Conservation (phyloP, 2,888 invertebrate species). For the Clivina fossor region DNA sequence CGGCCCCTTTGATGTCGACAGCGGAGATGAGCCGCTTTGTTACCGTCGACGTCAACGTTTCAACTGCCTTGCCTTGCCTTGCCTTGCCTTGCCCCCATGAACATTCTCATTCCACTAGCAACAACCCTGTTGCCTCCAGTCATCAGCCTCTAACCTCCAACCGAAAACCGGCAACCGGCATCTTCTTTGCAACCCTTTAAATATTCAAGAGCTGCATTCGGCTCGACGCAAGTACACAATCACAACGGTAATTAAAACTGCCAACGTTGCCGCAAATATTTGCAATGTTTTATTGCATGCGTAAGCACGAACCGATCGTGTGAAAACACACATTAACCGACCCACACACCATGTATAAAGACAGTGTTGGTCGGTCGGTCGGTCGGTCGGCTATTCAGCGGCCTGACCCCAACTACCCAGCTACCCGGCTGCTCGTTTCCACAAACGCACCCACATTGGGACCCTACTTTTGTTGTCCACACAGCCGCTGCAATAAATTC, state of each 20-base stretch:
- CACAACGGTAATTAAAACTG: slow-evolving; percentile 49
- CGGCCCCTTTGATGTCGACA: slow-evolving; percentile 47
- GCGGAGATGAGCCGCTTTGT: slow-evolving; percentile 35
- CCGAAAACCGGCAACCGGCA: slow-evolving; percentile 12
- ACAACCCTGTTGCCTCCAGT: slow-evolving; percentile 1
- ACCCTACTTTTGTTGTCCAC: too few species aligned
- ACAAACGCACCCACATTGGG: background rate
- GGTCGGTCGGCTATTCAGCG: background rate
- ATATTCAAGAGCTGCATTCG: slow-evolving; percentile 46
- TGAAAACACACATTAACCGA: slow-evolving; percentile 31
- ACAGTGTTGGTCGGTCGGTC: background rate
- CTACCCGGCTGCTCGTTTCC: background rate
- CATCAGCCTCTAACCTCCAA: too few species aligned
- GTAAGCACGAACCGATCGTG: slow-evolving; percentile 39
- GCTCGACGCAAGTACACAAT: slow-evolving; percentile 42
- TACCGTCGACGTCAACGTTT: slow-evolving; percentile 35
- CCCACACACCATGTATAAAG: slow-evolving; percentile 1
- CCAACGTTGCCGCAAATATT: slow-evolving; percentile 42
- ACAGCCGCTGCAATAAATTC: too few species aligned
- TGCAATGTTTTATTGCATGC: slow-evolving; percentile 40
- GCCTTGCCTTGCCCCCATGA: slow-evolving; percentile 42
- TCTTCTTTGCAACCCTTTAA: slow-evolving; percentile 47
- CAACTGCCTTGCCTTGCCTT: slow-evolving; percentile 43
- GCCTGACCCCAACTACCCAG: slow-evolving; percentile 1
- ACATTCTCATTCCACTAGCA: slow-evolving; percentile 1